Evolutionary conservation across 1,140 invertebrate genomes (phyloP), one percentile per base, ranked within the genome.

Genomic region (Lucilia sericata): DNA sequence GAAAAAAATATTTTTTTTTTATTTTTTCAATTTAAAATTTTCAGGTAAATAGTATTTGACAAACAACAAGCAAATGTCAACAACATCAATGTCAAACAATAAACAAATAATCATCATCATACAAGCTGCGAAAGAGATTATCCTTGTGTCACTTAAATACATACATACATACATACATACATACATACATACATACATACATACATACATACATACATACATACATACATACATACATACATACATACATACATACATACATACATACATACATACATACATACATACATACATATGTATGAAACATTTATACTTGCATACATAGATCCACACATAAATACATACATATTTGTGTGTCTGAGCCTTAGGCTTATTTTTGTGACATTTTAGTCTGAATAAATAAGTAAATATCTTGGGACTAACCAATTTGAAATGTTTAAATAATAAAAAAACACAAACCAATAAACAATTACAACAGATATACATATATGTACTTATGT

Each of bases 51-150:
- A 49, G 8, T 25, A 49, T 80, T 25, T 49, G 10, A 70, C 21
- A 80, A 51, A 49, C 34, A 78, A 42, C n/a, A 10, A 34, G 34
- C 76, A 49, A 51, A 80, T 80, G 76, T 80, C 76, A 80, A 80
- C 76, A 49, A 49, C 42, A 80, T 80, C 42, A 80, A 51, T 80
- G 42, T 80, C 42, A 80, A 80, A 80, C 42, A 80, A 80, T 80
- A 49, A 49, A 80, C 76, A 51, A 80, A 80, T 80, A 51, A 19
- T 80, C 76, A 70, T 70, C 60, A 21, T 70, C 65, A n/a, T 70
- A 47, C 75, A 78, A 78, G 75, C 75, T 78, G 75, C 75, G 42
- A 80, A 21, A 5, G 47, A 49, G 76, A 80, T 80, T 80, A 80
- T 80, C 76, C 76, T 80, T 49, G 76, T 80, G 47, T 49, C 76